Conservation (phyloP, 92 coral and sea anemone species). For the Galaxea fascicularis region DNA sequence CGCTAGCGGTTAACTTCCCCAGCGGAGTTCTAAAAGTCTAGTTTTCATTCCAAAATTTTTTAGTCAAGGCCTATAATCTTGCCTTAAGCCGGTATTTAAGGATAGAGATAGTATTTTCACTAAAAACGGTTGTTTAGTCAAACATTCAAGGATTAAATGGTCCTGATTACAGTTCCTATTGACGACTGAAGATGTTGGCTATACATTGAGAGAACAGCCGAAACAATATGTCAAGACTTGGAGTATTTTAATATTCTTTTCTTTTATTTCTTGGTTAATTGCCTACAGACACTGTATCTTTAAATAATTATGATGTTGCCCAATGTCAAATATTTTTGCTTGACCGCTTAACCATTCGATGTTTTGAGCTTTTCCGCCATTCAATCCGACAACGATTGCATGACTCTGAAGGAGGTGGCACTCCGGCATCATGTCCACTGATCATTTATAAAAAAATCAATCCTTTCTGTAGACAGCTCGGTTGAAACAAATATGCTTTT, state of each 20-base stretch:
- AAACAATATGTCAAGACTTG: no score
- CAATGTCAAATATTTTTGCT: not conserved
- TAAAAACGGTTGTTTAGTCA: not conserved
- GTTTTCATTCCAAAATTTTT: not conserved
- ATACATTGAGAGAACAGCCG: no score
- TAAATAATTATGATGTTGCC: no score
- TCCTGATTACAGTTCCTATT: not conserved
- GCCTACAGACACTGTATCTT: no score
- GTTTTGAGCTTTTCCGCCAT: not conserved
- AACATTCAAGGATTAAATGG: not conserved
- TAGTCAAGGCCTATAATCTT: conserved; percentile 4
- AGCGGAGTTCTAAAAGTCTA: not conserved
- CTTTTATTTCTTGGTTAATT: no score
- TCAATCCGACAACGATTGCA: not conserved
- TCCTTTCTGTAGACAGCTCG: not conserved
- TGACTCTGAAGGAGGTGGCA: not conserved
- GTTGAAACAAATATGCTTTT: not conserved
- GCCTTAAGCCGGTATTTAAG: not conserved
- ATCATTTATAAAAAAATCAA: not conserved
- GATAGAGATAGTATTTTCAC: not conserved
- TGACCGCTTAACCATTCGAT: not conserved
- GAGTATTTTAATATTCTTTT: no score
- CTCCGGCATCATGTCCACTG: not conserved
- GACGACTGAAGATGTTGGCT: not conserved
- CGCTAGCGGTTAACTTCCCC: not conserved